Percentiles rank a stretch among this genome's conserved stretches.
phyloP scores from a whole-genome alignment of 1,140 invertebrate species.

The Drosophila erecta region DNA sequence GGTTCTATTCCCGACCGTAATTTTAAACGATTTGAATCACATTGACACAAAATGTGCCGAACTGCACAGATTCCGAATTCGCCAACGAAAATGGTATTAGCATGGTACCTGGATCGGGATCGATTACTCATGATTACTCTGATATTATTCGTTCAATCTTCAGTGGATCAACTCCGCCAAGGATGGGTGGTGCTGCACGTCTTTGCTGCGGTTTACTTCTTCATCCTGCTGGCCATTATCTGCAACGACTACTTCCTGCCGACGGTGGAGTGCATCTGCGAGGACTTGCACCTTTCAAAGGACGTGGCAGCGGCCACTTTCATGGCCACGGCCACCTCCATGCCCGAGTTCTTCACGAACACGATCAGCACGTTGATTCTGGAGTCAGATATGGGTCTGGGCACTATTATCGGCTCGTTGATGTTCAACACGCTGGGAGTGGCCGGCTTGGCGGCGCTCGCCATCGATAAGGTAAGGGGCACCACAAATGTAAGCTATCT shows the following conservation, averaged over 20 bases:
- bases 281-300: slow-evolving; percentile 89
- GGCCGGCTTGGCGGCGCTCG: slow-evolving; percentile 92
- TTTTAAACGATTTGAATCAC: no score
- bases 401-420: slow-evolving; percentile 94
- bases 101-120: no score
- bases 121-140: no score
- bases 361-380: slow-evolving; percentile 93
- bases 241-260: slow-evolving; percentile 95
- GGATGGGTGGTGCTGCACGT: slow-evolving; percentile 91
- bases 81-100: no score
- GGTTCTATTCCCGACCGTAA: no score
- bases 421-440: slow-evolving; percentile 96
- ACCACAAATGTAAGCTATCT: background rate
- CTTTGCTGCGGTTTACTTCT: slow-evolving; percentile 91
- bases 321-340: slow-evolving; percentile 95
- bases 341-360: slow-evolving; percentile 96
- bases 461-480: slow-evolving; percentile 88
- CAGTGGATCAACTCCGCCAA: slow-evolving; percentile 86
- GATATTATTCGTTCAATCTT: background rate
- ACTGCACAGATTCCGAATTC: no score
- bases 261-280: slow-evolving; percentile 92
- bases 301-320: slow-evolving; percentile 96
- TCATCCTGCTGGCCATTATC: slow-evolving; percentile 91
- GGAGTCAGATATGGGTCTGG: slow-evolving; percentile 90
- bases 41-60: no score